A percentile compares a stretch with the other conserved stretches of the same genome.
phyloP scores from a whole-genome alignment of 2,113 vertebrate species.

The Cettia cetti region DNA sequence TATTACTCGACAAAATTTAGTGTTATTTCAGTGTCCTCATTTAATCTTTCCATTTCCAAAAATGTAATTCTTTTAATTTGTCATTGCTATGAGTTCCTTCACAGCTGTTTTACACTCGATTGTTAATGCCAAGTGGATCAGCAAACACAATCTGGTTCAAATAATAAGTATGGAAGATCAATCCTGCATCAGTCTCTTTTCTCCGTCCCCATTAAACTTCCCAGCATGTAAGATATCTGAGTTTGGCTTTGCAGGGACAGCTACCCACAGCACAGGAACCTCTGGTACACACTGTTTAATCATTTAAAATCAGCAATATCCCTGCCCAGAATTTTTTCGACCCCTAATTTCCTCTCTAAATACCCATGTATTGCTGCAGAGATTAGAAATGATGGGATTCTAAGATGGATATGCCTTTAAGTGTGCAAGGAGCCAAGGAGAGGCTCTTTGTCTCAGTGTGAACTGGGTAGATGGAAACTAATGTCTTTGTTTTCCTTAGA shows the following conservation, averaged over 20 bases:
- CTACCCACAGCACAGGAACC: background rate
- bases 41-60: constrained; percentile 44
- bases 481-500: background rate
- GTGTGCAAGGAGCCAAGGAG: background rate
- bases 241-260: background rate
- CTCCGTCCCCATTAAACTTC: background rate
- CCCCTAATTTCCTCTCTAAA: background rate
- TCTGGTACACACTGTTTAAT: background rate
- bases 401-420: background rate
- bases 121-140: constrained; percentile 37
- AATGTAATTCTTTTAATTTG: constrained; percentile 36
- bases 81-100: constrained; percentile 14
- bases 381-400: background rate
- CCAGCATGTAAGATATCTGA: background rate
- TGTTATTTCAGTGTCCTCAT: constrained; percentile 19
- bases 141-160: constrained; percentile 15
- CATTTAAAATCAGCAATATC: background rate
- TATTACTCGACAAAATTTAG: constrained; percentile 7
- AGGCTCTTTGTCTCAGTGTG: background rate
- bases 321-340: background rate
- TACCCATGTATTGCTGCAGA: background rate
- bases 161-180: constrained; percentile 28
- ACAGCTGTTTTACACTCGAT: constrained; percentile 5
- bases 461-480: background rate
- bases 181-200: background rate